Evolutionary conservation across 2,888 invertebrate species (phyloP), one percentile per base, ranked within the genome.

Genomic region (Cynaeus angustus): DNA sequence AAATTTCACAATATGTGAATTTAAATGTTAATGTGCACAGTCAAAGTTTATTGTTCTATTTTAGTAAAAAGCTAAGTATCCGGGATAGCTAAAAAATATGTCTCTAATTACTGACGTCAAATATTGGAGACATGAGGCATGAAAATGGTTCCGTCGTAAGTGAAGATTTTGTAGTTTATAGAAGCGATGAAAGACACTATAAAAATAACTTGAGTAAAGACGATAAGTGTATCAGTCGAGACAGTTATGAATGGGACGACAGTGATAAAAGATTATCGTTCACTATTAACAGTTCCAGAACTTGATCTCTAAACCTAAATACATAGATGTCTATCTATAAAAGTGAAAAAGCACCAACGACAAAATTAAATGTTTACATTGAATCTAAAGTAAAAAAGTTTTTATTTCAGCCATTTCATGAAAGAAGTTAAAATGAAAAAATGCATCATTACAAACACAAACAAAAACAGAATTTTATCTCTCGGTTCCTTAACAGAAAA

Each of bases 181-280:
- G 37, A 37, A 6, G 13, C 41, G 12, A 41, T 41, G 10, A 41
- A 41, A 41, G 41, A 6, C 12, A 41, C 41, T 10, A 41, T 13
- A 41, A 41, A 41, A 12, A 41, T 41, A 41, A n/a, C 41, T 41
- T 2, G 41, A 3, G 7, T 13, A 41, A 41, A 41, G 41, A 13
- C 41, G 41, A 41, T 41, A 41, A 41, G 9, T 41, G 6, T 41
- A 37, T 37, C 37, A 37, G 37, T 2, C 3, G 6, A 41, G 13
- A 41, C 41, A 41, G 41, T 12, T 41, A 41, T 41, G 41, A 41
- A 41, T 41, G 41, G 13, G 13, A 41, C n/a, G 21, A 21, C 21
- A 21, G 37, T 41, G 41, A 41, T 41, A 41, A 41, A n/a, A 6
- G 41, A 41, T 41, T 41, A 41, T 41, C 21, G 1, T 4, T 21